Conservation (phyloP, 1,140 invertebrate genomes). For the Drosophila yakuba region DNA sequence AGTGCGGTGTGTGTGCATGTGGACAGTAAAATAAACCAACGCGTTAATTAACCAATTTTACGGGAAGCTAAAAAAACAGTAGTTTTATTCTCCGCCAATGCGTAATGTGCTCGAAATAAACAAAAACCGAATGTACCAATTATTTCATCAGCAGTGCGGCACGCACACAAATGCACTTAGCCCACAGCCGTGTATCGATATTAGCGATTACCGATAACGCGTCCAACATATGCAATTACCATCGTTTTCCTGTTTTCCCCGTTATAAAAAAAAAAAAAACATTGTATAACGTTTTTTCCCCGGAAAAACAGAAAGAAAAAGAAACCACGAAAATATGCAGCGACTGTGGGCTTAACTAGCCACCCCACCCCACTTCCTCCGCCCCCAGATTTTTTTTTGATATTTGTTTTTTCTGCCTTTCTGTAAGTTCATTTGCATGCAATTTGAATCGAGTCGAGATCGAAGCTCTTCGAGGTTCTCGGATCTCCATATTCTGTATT, state of each 20-base stretch:
- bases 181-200: slow-evolving; percentile 25
- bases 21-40: slow-evolving; percentile 12
- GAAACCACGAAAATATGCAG: slow-evolving; percentile 27
- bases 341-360: slow-evolving; percentile 17
- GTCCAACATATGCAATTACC: slow-evolving; percentile 37
- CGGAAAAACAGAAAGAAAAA: slow-evolving; percentile 14
- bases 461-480: slow-evolving; percentile 18
- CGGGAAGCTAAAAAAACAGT: not conserved
- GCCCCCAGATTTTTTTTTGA: not conserved
- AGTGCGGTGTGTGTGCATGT: slow-evolving; percentile 5
- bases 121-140: slow-evolving; percentile 14
- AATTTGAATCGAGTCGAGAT: slow-evolving; percentile 32
- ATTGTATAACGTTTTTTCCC: slow-evolving; percentile 36
- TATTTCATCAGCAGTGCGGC: slow-evolving; percentile 30
- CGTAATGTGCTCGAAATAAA: slow-evolving; percentile 45
- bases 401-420: slow-evolving; percentile 6
- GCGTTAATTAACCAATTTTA: slow-evolving; percentile 20
- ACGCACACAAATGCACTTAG: slow-evolving; percentile 10
- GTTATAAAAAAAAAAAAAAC: slow-evolving; percentile 12
- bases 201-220: slow-evolving; percentile 13
- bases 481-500: slow-evolving; percentile 25
- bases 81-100: slow-evolving; percentile 13
- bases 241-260: slow-evolving; percentile 19
- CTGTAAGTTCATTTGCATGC: slow-evolving; percentile 30
- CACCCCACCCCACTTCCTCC: not conserved